Conservation (phyloP, 2,888 invertebrate genomes). For the Oxyteleia sp. region DNA sequence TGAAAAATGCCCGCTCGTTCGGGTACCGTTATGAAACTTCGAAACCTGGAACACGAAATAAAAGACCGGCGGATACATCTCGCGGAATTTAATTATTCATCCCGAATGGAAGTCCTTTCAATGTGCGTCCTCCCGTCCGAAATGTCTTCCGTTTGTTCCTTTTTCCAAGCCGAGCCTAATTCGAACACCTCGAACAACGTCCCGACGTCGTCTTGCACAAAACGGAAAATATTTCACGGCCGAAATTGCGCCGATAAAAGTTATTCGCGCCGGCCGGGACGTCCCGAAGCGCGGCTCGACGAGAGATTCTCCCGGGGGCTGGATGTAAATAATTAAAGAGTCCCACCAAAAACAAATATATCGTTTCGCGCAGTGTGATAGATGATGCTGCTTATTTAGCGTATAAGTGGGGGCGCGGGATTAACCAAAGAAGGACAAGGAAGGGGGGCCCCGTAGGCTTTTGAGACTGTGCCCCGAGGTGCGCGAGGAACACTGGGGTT, state of each 20-base stretch:
- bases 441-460: constrained; percentile 76
- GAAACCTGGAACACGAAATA: constrained; percentile 38
- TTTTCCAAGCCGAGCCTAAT: neutral
- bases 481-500: constrained; percentile 80
- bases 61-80: constrained; percentile 1
- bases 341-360: constrained; percentile 86
- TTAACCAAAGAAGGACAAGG: constrained; percentile 67
- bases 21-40: constrained; percentile 51
- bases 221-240: constrained; percentile 34
- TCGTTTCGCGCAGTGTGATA: constrained; percentile 87
- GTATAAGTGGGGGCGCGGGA: constrained; percentile 76
- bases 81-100: constrained; percentile 31
- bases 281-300: constrained; percentile 56
- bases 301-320: constrained; percentile 76
- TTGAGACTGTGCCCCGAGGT: constrained; percentile 78
- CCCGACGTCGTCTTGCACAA: constrained; percentile 3
- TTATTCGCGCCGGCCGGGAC: constrained; percentile 47
- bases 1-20: constrained; percentile 53
- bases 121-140: neutral
- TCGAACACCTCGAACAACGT: neutral
- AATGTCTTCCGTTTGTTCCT: neutral
- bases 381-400: constrained; percentile 86
- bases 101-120: neutral
- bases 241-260: constrained; percentile 42
- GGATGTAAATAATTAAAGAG: constrained; percentile 86